Base-by-base conservation (phyloP, 2,888 invertebrate species). In the Tenthredo distinguenda region DNA sequence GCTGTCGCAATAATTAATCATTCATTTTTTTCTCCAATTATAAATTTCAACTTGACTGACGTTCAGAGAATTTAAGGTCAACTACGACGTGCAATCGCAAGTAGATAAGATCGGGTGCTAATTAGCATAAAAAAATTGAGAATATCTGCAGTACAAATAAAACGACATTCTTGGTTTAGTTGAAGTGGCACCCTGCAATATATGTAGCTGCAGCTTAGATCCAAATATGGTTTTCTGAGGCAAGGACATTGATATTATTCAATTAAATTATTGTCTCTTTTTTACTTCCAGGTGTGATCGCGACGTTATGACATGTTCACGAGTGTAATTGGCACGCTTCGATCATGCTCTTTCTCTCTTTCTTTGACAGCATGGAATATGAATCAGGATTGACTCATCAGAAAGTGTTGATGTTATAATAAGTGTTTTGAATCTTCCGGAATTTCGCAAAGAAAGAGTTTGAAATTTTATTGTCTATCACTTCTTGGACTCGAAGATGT, bases 171-270 rank as follows among this genome's bases (percentile, higher is more conserved):
- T 68, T 68, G 0, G 34, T 34, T 68, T 5, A 68, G 18, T 34
- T 18, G 12, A 34, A 34, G 34, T 34, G 34, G 15, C 34, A 34
- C 34, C 68, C 34, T 34, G 34, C 34, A 68, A 18, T 1, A 55
- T 77, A 31, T n/a, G 77, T 55, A 77, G 18, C 26, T 55, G 77
- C 18, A 34, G 55, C 31, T 34, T 31, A 18, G 15, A 55, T 77
- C 55, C 55, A 50, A 55, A 31, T 77, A 55, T 55, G 34, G 55
- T 34, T 55, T 50, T 55, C 77, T 77, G 34, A 34, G 50, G 34
- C 77, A 34, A 77, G 77, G 77, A 50, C 77, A 77, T 50, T 77
- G 34, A 18, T n/a, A 77, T 77, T 55, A 77, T 77, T 18, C 77
- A 77, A 55, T 77, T 12, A 34, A 34, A 68, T 68, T 62, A 21